These are phyloP conservation scores for Limnothrissa miodon DNA, from an alignment of 2,113 vertebrate species.

Conservation along the genomic window DNA sequence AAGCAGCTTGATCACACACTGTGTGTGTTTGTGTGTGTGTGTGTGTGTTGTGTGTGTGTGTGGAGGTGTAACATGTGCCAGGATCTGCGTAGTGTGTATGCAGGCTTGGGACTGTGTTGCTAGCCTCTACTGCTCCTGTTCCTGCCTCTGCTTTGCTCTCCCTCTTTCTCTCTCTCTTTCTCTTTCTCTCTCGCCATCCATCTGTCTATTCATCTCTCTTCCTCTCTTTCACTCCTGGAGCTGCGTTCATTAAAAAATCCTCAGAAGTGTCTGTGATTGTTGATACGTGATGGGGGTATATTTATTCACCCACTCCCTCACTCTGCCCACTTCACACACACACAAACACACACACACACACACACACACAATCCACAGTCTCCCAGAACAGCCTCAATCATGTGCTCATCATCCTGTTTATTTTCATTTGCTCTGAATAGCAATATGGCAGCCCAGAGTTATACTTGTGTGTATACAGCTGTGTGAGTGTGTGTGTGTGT, in stretches of 20 bases:
- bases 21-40: slow-evolving; percentile 18
- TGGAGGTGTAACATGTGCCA: background rate
- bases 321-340: background rate
- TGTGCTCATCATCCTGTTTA: slow-evolving; percentile 49
- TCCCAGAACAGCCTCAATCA: slow-evolving; percentile 60
- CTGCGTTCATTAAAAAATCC: background rate
- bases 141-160: background rate
- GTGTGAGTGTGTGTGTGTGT: background rate
- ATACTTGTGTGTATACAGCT: background rate
- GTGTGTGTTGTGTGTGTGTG: slow-evolving; percentile 30
- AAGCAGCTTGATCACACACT: background rate
- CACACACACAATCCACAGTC: slow-evolving; percentile 26
- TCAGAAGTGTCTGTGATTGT: slow-evolving; percentile 1
- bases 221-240: background rate
- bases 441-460: slow-evolving; percentile 40
- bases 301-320: background rate
- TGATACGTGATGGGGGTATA: background rate
- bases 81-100: background rate
- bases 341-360: slow-evolving; percentile 8
- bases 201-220: background rate
- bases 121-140: background rate
- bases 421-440: slow-evolving; percentile 66
- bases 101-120: slow-evolving; percentile 1
- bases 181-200: no score
- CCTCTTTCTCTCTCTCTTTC: background rate